Conservation (phyloP, 2,888 invertebrate genomes). For the Dryococelus australis region DNA sequence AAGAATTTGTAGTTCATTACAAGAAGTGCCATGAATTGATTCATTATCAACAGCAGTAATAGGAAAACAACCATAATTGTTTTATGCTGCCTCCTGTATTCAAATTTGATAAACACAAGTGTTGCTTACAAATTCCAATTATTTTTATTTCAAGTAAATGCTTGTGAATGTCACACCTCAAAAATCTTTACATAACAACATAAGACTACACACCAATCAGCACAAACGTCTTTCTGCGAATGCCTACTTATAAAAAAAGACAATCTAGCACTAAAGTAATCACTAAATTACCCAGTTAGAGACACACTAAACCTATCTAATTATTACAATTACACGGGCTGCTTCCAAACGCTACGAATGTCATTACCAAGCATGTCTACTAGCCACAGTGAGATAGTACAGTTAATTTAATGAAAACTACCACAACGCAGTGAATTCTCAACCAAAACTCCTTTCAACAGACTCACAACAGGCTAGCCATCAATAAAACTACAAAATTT, state of each 20-base stretch:
- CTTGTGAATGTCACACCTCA: constrained; percentile 25
- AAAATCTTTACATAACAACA: constrained; percentile 21
- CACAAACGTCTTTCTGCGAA: constrained; percentile 16
- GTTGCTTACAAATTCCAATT: not conserved
- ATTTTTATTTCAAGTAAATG: constrained; percentile 20
- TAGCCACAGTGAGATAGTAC: constrained; percentile 39
- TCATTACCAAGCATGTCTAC: constrained; percentile 38
- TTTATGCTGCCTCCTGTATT: too few species aligned
- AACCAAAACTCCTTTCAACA: constrained; percentile 19
- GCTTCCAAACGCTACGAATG: constrained; percentile 35
- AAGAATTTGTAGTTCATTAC: not conserved
- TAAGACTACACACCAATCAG: constrained; percentile 25
- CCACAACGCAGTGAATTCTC: constrained; percentile 27
- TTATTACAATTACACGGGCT: constrained; percentile 31
- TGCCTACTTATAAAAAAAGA: constrained; percentile 27
- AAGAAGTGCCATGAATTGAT: not conserved
- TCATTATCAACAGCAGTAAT: not conserved
- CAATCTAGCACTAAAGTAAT: constrained; percentile 38
- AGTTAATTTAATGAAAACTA: constrained; percentile 34
- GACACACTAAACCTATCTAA: constrained; percentile 27
- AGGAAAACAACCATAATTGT: too few species aligned
- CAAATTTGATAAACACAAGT: too few species aligned
- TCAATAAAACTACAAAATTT: not conserved
- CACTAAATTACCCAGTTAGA: constrained; percentile 35
- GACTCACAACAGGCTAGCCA: constrained; percentile 11